A percentile compares a stretch with the other conserved stretches of the same genome.
Conservation (phyloP, 2,888 invertebrate genomes). For the Zelleria hepariella region DNA sequence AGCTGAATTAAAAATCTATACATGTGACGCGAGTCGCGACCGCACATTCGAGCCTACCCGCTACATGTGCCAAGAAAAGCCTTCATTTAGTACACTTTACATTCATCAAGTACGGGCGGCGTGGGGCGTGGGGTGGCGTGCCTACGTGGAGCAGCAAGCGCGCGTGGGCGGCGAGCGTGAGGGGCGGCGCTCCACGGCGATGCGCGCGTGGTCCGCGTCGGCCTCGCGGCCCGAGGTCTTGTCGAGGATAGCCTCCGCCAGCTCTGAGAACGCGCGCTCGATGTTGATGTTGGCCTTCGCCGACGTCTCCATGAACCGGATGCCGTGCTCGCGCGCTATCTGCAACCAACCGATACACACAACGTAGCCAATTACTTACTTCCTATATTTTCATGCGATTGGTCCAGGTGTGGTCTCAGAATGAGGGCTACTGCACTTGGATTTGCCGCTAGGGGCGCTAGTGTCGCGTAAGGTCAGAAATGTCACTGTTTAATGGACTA, state of each 20-base stretch:
- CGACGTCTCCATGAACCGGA: constrained; percentile 98
- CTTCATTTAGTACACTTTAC: no score
- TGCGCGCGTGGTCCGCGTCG: constrained; percentile 73
- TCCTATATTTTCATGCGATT: no score
- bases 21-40: background rate
- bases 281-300: constrained; percentile 98
- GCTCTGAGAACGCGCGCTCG: constrained; percentile 93
- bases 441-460: no score
- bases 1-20: background rate
- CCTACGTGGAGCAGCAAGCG: constrained; percentile 47
- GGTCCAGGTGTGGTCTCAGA: no score
- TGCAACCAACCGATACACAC: no score
- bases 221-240: constrained; percentile 88
- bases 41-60: background rate
- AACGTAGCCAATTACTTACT: no score
- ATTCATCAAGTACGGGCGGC: no score
- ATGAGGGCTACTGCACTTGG: no score
- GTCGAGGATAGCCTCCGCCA: constrained; percentile 95
- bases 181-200: constrained; percentile 80
- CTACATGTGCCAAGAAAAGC: background rate
- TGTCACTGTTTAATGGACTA: no score
- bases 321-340: constrained; percentile 96
- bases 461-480: no score
- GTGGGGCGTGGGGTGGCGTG: constrained; percentile 2
- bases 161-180: constrained; percentile 73